These are phyloP conservation scores for Gallinago jamesoni DNA, from an alignment of 2,113 vertebrate species.

Conservation along the genomic window DNA sequence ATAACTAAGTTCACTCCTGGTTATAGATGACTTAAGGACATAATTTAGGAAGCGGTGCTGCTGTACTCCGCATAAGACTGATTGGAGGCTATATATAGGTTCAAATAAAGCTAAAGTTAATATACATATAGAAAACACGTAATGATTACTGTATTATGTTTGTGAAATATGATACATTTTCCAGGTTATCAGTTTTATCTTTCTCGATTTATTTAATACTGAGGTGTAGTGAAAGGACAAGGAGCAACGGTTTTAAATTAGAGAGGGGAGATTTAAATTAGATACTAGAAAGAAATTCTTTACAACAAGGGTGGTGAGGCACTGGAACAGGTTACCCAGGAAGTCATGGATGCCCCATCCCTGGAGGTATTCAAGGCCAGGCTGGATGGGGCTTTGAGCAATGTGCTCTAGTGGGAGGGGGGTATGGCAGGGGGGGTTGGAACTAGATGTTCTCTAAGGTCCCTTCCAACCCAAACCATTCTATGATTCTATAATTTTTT, in stretches of 20 bases:
- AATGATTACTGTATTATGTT: not conserved
- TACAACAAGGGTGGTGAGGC: too few relatives aligned
- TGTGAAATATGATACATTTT: not conserved
- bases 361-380: too few relatives aligned
- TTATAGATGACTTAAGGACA: not conserved
- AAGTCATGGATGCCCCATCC: too few relatives aligned
- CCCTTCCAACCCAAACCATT: too few relatives aligned
- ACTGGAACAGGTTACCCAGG: too few relatives aligned
- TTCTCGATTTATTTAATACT: not conserved
- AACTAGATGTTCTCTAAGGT: too few relatives aligned
- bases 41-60: not conserved
- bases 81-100: not conserved
- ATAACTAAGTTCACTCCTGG: not conserved
- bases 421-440: too few relatives aligned
- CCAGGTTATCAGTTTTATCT: not conserved
- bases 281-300: too few relatives aligned
- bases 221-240: not conserved
- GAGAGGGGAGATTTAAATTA: too few relatives aligned
- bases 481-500: not conserved
- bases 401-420: too few relatives aligned
- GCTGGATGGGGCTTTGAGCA: too few relatives aligned
- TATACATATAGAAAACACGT: not conserved
- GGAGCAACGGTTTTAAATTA: too few relatives aligned
- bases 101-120: not conserved
- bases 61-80: not conserved